phyloP scores from a whole-genome alignment of 1,140 invertebrate genomes.

The Orchesella cincta region DNA sequence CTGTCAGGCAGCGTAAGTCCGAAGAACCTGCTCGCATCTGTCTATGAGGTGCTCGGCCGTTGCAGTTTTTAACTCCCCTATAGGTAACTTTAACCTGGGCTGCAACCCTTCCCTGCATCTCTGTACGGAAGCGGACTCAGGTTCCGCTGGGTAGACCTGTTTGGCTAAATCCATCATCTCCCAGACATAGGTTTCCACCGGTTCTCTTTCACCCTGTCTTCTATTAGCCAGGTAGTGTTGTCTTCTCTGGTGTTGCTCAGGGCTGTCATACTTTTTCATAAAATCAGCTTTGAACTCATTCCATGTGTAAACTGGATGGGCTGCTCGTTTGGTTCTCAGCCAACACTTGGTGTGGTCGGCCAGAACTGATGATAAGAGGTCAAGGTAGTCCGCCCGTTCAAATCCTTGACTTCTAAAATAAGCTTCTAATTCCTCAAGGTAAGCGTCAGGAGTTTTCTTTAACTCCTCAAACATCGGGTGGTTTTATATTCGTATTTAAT shows the following conservation, averaged over 20 bases:
- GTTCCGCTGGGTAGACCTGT: constrained; percentile 31
- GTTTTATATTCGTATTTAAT: background rate
- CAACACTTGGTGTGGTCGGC: background rate
- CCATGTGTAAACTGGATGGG: constrained; percentile 12
- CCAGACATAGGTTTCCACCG: constrained; percentile 32
- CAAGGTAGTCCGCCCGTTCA: background rate
- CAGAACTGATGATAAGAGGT: background rate
- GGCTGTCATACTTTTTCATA: constrained; percentile 24
- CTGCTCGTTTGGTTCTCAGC: background rate
- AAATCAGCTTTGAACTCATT: constrained; percentile 29
- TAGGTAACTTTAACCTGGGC: background rate
- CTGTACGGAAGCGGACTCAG: background rate
- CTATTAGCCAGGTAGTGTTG: background rate
- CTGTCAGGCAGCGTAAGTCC: background rate
- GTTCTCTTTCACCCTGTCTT: constrained; percentile 19
- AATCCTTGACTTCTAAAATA: constrained; percentile 18
- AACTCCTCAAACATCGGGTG: background rate
- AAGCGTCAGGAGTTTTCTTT: background rate
- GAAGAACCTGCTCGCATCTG: background rate
- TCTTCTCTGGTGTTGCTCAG: background rate
- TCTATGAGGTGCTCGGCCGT: background rate
- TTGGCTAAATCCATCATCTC: constrained; percentile 37
- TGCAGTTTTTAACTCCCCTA: background rate
- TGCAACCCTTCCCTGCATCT: background rate
- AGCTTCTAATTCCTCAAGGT: constrained; percentile 19